Evolutionary conservation across 2,888 invertebrate genomes (phyloP), one percentile per base, ranked within the genome.

Genomic region (Pandemis cinnamomeana): DNA sequence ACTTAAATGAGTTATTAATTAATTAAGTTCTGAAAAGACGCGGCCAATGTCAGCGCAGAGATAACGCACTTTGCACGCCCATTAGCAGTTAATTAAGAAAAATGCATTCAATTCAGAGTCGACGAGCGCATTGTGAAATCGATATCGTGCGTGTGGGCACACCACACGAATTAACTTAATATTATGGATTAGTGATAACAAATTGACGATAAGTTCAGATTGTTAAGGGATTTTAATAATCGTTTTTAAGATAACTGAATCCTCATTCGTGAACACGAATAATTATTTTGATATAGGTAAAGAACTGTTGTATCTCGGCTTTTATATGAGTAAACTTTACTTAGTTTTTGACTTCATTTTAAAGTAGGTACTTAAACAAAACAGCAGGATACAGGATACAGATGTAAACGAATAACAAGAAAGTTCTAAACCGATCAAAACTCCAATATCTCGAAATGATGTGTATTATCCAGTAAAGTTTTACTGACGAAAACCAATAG

Each of bases 81-180:
- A 44, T 72, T 51, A 69, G 66, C 72, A 63, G 44, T 64, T 66
- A 53, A 75, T 75, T 72, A 69, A 70, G 62, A 69, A 68, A 62
- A 62, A 51, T 51, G 36, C 44, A 51, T 69, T 72, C 69, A 58
- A 75, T 70, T 42, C 55, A n/a, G 67, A 75, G 53, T 10, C 53
- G 51, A 60, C 36, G 66, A 15, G 53, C 11, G 7, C 15, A 11
- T 72, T 67, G 72, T 27, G 60, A 67, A 63, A 67, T 44, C 63
- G 42, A 58, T 61, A 10, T 46, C 62, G 60, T 44, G 75, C 58
- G 71, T 71, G 75, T 61, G 44, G 55, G 15, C 42, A 41, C 41
- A 63, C 44, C 20, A 44, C 20, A 46, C 7, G 11, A 63, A 42
- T 42, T 7, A 46, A 27, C 27, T 27, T 6, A 58, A 58, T 2